Percentiles rank a stretch among this genome's conserved stretches.
Evolutionary conservation across 2,888 invertebrate species (phyloP).

Genomic region (Tribolium freemani): DNA sequence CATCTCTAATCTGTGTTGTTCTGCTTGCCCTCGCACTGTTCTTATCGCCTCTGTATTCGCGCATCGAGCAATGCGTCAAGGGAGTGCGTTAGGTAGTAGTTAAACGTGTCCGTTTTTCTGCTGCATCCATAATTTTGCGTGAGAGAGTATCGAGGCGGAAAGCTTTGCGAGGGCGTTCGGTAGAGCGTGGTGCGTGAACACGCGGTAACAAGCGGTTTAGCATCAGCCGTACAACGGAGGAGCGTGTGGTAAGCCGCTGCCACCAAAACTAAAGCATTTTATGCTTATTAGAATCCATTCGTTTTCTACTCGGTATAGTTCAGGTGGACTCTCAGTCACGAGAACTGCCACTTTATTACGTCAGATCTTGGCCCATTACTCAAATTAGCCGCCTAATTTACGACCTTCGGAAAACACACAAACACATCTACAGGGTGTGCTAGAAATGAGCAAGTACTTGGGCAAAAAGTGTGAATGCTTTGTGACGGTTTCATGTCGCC

Average conservation of each 20-base stretch:
- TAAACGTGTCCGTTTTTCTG: conserved; percentile 52
- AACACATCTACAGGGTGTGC: too few species aligned
- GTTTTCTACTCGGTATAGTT: conserved; percentile 36
- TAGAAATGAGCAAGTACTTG: too few species aligned
- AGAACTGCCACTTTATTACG: conserved; percentile 43
- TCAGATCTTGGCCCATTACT: conserved; percentile 40
- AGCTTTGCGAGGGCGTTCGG: conserved; percentile 52
- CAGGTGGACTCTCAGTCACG: conserved; percentile 43
- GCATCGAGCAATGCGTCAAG: conserved; percentile 21
- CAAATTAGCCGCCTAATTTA: conserved; percentile 41
- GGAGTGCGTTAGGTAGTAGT: conserved; percentile 17
- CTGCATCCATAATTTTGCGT: conserved; percentile 58
- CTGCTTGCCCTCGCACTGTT: too few species aligned
- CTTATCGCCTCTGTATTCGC: neutral
- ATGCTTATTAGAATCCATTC: conserved; percentile 48
- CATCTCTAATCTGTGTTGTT: too few species aligned
- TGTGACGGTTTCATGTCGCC: conserved; percentile 4
- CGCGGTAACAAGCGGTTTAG: conserved; percentile 60
- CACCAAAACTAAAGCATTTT: conserved; percentile 53
- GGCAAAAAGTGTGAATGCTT: conserved; percentile 1
- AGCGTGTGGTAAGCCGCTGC: conserved; percentile 46
- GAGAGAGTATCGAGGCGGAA: conserved; percentile 55
- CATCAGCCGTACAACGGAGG: conserved; percentile 47
- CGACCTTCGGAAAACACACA: neutral
- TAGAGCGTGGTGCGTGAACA: conserved; percentile 59